Percentiles rank a stretch among this genome's conserved stretches.
These are phyloP conservation scores for Diaphora mendica DNA, from an alignment of 2,888 invertebrate genomes.

Conservation along the genomic window DNA sequence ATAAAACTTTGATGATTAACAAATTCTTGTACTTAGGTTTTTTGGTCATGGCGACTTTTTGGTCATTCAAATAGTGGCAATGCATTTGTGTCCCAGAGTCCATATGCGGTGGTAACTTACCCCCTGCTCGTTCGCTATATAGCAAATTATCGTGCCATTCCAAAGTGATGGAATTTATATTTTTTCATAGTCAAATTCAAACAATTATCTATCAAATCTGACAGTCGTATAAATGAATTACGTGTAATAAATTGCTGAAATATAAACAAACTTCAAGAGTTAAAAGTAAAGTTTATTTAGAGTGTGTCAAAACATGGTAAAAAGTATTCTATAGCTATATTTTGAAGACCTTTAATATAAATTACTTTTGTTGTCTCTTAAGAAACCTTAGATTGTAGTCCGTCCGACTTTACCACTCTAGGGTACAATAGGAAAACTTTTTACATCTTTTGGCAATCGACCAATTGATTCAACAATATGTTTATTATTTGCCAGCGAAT, in stretches of 20 bases:
- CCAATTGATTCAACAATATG: constrained; percentile 33
- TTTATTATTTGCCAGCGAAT: constrained; percentile 43
- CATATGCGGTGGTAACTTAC: too few relatives aligned
- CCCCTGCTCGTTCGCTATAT: too few relatives aligned
- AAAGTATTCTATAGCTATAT: neutral
- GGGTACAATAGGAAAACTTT: constrained; percentile 35
- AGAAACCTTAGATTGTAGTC: neutral
- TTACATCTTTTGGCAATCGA: constrained; percentile 39
- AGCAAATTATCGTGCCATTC: too few relatives aligned
- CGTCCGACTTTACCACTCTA: constrained; percentile 12
- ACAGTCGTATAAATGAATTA: neutral
- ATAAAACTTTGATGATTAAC: too few relatives aligned
- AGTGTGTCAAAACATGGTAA: too few relatives aligned
- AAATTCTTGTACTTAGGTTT: too few relatives aligned
- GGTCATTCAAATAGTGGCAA: too few relatives aligned
- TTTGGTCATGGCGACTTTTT: too few relatives aligned
- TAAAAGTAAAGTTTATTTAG: neutral
- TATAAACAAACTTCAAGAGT: neutral
- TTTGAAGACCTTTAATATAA: neutral
- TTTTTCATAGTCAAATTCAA: too few relatives aligned
- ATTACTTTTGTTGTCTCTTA: neutral
- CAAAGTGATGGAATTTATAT: too few relatives aligned
- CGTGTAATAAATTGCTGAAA: neutral
- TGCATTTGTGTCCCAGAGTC: too few relatives aligned
- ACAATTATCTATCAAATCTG: neutral